Percentiles rank a stretch among this genome's conserved stretches.
phyloP scores from a whole-genome alignment of 2,797 vertebrate genomes.

The Megaceryle alcyon region DNA sequence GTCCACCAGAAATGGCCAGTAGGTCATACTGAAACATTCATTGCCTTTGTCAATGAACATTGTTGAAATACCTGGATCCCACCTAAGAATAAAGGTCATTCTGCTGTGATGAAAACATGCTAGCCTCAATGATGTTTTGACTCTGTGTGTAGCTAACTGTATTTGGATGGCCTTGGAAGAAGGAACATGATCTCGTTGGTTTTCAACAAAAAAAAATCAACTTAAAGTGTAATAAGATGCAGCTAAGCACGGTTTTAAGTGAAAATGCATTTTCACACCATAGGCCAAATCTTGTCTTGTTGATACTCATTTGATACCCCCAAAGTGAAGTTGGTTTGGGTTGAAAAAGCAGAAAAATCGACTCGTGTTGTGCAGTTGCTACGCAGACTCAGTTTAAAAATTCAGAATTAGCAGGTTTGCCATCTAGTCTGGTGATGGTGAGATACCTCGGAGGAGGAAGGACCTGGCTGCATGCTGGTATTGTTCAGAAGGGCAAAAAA shows the following conservation, averaged over 20 bases:
- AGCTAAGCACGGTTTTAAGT: background rate
- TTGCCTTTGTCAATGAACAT: background rate
- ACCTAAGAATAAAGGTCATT: background rate
- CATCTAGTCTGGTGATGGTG: background rate
- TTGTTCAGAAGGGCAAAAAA: background rate
- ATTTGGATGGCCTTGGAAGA: background rate
- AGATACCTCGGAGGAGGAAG: background rate
- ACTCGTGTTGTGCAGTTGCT: background rate
- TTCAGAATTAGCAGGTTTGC: background rate
- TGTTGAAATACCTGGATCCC: background rate
- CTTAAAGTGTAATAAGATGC: background rate
- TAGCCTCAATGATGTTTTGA: background rate
- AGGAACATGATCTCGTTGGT: background rate
- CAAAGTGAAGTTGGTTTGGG: background rate
- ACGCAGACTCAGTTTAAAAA: background rate
- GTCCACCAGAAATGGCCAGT: background rate
- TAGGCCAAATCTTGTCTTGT: background rate
- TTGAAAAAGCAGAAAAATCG: background rate
- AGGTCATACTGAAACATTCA: background rate
- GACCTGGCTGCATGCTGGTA: background rate
- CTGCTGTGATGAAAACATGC: background rate
- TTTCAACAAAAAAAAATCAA: fast-evolving
- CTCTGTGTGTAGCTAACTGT: background rate
- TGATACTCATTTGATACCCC: background rate
- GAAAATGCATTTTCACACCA: background rate